Percentiles rank a stretch among this genome's conserved stretches.
These are phyloP conservation scores for Stigmatopora argus DNA, from an alignment of 2,113 vertebrate species.

Conservation along the genomic window DNA sequence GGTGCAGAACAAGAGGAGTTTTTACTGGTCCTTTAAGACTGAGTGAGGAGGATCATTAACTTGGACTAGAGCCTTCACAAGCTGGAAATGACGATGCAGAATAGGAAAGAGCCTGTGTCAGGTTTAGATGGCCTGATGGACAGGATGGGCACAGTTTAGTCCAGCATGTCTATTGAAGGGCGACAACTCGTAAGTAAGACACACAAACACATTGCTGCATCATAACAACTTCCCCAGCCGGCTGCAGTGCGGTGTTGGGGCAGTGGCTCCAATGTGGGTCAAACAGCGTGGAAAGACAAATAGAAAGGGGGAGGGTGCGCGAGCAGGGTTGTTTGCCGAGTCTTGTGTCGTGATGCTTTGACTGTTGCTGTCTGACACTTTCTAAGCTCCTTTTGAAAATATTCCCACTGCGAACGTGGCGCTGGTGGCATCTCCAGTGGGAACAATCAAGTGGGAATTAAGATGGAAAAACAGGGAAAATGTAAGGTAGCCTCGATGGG, in stretches of 20 bases:
- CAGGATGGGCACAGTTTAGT: slow-evolving; percentile 35
- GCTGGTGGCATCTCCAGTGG: background rate
- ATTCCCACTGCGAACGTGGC: slow-evolving; percentile 5
- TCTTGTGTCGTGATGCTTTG: slow-evolving; percentile 18
- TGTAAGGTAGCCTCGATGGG: slow-evolving; percentile 7
- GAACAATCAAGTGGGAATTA: slow-evolving; percentile 12
- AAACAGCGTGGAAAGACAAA: slow-evolving; percentile 48
- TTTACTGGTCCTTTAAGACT: slow-evolving; percentile 26
- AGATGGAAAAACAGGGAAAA: slow-evolving; percentile 23
- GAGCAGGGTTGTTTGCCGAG: slow-evolving; percentile 28
- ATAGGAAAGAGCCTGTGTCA: slow-evolving; percentile 22
- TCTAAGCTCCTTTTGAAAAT: slow-evolving; percentile 12
- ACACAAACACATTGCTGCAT: slow-evolving; percentile 27
- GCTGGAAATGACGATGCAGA: slow-evolving; percentile 9
- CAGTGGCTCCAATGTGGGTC: slow-evolving; percentile 61
- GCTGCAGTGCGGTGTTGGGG: slow-evolving; percentile 31
- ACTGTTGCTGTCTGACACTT: slow-evolving; percentile 24
- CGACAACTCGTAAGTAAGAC: slow-evolving; percentile 60
- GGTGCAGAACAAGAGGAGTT: slow-evolving; percentile 11
- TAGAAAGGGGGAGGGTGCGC: slow-evolving; percentile 12
- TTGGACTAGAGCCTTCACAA: slow-evolving; percentile 16
- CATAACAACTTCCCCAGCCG: slow-evolving; percentile 18
- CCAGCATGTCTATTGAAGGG: slow-evolving; percentile 61
- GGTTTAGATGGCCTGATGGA: slow-evolving; percentile 27
- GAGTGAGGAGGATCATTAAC: slow-evolving; percentile 13